A percentile compares a stretch with the other conserved stretches of the same genome.
Conservation (phyloP, 2,888 invertebrate species). For the Tuta absoluta region DNA sequence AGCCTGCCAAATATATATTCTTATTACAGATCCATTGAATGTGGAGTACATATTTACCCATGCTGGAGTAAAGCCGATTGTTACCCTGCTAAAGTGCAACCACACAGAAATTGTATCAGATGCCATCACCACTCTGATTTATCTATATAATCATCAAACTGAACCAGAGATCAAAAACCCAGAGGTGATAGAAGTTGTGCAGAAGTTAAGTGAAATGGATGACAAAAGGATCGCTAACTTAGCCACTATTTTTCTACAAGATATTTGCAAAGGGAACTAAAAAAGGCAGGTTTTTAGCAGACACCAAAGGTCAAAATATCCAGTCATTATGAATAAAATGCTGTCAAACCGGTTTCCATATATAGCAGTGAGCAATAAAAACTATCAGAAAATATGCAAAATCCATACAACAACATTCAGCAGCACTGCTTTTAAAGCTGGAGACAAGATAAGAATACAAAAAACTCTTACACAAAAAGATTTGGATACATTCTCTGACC, state of each 20-base stretch:
- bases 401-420: constrained; percentile 75
- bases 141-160: constrained; percentile 76
- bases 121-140: constrained; percentile 86
- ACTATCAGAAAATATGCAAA: constrained; percentile 79
- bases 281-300: constrained; percentile 13
- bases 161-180: constrained; percentile 74
- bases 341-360: constrained; percentile 77
- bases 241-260: constrained; percentile 85
- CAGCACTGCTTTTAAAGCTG: constrained; percentile 73
- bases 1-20: neutral
- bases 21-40: constrained; percentile 83
- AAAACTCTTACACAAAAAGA: constrained; percentile 86
- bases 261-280: constrained; percentile 65
- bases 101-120: constrained; percentile 85
- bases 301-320: constrained; percentile 13
- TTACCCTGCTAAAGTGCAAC: constrained; percentile 73
- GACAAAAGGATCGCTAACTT: constrained; percentile 85
- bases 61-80: constrained; percentile 79
- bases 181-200: constrained; percentile 79
- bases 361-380: constrained; percentile 74
- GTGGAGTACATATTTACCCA: constrained; percentile 85
- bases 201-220: constrained; percentile 73
- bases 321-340: constrained; percentile 64
- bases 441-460: constrained; percentile 77
- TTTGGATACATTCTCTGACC: constrained; percentile 85